phyloP scores from a whole-genome alignment of 2,113 vertebrate species.

The Anarhynchus alexandrinus region DNA sequence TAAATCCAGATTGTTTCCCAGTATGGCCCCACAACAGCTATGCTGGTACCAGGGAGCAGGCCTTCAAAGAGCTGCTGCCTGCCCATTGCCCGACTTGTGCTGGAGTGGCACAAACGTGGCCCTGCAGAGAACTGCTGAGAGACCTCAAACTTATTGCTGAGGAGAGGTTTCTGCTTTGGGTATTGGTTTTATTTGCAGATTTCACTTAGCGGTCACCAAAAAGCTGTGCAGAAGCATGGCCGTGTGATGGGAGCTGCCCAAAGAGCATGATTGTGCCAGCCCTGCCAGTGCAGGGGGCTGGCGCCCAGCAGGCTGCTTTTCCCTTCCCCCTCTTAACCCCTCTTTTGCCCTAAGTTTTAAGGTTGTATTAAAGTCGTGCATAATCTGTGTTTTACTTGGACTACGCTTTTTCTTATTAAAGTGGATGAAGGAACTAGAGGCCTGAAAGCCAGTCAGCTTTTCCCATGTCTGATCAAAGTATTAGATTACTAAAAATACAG shows the following conservation, averaged over 20 bases:
- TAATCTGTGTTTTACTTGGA: neutral
- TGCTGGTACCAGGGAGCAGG: neutral
- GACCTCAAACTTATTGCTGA: neutral
- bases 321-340: neutral
- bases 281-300: neutral
- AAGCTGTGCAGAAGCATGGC: neutral
- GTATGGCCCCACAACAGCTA: fast-evolving
- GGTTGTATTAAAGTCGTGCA: neutral
- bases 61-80: neutral
- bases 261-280: fast-evolving
- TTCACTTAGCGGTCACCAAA: neutral
- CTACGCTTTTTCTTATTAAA: neutral
- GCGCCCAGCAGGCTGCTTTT: neutral
- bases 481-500: neutral
- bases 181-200: neutral
- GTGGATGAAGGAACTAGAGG: neutral
- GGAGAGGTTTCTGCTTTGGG: neutral
- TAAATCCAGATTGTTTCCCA: neutral
- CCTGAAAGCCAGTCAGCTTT: neutral
- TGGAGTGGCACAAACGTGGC: fast-evolving
- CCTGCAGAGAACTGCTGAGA: fast-evolving
- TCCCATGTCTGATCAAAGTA: neutral
- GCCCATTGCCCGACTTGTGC: neutral
- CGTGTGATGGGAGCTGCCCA: neutral
- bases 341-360: neutral